These are phyloP conservation scores for Archocentrus centrarchus DNA, from an alignment of 2,113 vertebrate species.

Conservation along the genomic window DNA sequence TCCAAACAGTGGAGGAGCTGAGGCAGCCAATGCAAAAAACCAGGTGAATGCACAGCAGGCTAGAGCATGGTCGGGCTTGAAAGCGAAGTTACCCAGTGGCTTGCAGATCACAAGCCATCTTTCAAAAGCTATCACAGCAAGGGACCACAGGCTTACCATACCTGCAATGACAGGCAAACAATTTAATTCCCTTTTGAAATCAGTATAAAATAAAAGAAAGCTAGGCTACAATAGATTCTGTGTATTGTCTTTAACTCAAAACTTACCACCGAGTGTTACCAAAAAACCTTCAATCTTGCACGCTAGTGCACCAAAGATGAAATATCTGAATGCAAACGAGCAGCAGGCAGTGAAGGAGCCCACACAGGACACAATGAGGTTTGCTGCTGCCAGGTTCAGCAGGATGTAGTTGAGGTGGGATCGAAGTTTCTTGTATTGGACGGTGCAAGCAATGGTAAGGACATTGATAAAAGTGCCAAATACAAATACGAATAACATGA, in stretches of 20 bases:
- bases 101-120: slow-evolving; percentile 83
- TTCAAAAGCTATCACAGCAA: slow-evolving; percentile 79
- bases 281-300: slow-evolving; percentile 83
- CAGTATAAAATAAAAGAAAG: background rate
- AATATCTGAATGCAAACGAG: slow-evolving; percentile 76
- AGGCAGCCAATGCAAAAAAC: slow-evolving; percentile 66
- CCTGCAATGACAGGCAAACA: slow-evolving; percentile 59
- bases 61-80: slow-evolving; percentile 77
- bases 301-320: slow-evolving; percentile 73
- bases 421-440: slow-evolving; percentile 81
- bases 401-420: slow-evolving; percentile 86
- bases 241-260: background rate
- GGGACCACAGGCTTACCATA: slow-evolving; percentile 83
- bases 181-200: background rate
- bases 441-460: slow-evolving; percentile 79
- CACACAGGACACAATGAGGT: slow-evolving; percentile 79
- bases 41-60: slow-evolving; percentile 77
- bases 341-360: slow-evolving; percentile 75
- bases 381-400: slow-evolving; percentile 80
- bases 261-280: slow-evolving; percentile 79
- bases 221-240: background rate
- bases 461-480: slow-evolving; percentile 72
- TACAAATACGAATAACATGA: slow-evolving; percentile 72
- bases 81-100: slow-evolving; percentile 78
- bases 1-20: slow-evolving; percentile 76